phyloP scores from a whole-genome alignment of 2,888 invertebrate genomes.

The Andricus quercusramuli region DNA sequence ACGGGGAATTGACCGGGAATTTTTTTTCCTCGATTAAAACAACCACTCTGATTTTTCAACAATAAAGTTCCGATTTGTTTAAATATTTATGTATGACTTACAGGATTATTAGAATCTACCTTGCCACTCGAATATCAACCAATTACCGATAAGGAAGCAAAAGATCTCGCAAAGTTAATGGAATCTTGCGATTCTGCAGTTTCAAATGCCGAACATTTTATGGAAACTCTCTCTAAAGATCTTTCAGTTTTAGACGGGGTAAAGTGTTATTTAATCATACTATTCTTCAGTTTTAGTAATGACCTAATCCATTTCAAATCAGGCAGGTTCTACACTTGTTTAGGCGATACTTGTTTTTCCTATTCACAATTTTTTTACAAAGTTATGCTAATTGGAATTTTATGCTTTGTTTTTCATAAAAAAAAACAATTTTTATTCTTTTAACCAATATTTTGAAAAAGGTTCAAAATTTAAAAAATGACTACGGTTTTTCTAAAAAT shows the following conservation, averaged over 20 bases:
- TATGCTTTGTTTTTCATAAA: too few species aligned
- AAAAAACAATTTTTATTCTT: too few species aligned
- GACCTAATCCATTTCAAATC: too few species aligned
- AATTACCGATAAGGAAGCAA: slow-evolving; percentile 90
- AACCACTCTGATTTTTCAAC: neutral
- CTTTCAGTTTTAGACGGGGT: slow-evolving; percentile 92
- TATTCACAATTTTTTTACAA: too few species aligned
- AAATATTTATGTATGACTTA: slow-evolving; percentile 43
- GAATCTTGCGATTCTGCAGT: slow-evolving; percentile 93
- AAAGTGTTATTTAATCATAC: slow-evolving; percentile 64
- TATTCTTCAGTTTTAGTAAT: neutral
- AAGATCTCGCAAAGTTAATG: slow-evolving; percentile 91
- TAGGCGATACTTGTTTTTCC: too few species aligned
- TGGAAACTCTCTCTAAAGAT: slow-evolving; percentile 90
- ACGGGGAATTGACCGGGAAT: too few species aligned
- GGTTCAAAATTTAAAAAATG: too few species aligned
- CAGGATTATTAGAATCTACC: slow-evolving; percentile 71
- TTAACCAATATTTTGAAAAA: too few species aligned
- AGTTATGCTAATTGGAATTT: too few species aligned
- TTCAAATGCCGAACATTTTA: slow-evolving; percentile 89
- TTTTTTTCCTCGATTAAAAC: too few species aligned
- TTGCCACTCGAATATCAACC: slow-evolving; percentile 85
- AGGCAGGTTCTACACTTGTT: too few species aligned
- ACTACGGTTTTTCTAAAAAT: too few species aligned
- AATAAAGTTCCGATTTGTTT: neutral